phyloP scores from a whole-genome alignment of 2,888 invertebrate species.

The Fragum whitleyi region DNA sequence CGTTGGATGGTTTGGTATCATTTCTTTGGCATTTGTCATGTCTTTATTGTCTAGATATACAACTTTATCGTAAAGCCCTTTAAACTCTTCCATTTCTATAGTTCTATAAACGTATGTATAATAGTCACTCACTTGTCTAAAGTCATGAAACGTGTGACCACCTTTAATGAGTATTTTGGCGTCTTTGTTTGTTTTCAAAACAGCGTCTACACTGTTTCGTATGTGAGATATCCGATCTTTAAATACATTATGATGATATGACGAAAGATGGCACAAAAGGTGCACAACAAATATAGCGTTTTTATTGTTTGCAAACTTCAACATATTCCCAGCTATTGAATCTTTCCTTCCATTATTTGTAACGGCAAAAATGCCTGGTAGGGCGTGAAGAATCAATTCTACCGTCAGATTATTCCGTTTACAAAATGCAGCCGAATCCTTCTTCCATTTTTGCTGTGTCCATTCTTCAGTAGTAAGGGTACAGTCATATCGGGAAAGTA shows the following conservation, averaged over 20 bases:
- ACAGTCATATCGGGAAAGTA: constrained; percentile 5
- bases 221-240: constrained; percentile 1
- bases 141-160: no score
- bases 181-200: no score
- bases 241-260: constrained; percentile 24
- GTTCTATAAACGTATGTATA: constrained; percentile 22
- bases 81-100: constrained; percentile 35
- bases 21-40: constrained; percentile 12
- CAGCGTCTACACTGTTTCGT: constrained; percentile 10
- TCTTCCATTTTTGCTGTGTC: constrained; percentile 25
- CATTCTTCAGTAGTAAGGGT: constrained; percentile 16
- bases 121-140: constrained; percentile 17
- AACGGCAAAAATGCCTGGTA: constrained; percentile 24
- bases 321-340: constrained; percentile 8
- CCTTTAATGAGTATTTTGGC: no score
- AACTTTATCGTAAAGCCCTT: constrained; percentile 34
- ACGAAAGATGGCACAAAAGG: constrained; percentile 15
- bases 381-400: constrained; percentile 5
- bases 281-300: constrained; percentile 25
- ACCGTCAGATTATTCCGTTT: constrained; percentile 5
- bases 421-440: not conserved
- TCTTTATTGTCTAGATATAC: constrained; percentile 32
- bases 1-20: not conserved
- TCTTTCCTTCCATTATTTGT: not conserved
- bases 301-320: not conserved